phyloP scores from a whole-genome alignment of 2,113 vertebrate species.

The Amblyopsis rosae region DNA sequence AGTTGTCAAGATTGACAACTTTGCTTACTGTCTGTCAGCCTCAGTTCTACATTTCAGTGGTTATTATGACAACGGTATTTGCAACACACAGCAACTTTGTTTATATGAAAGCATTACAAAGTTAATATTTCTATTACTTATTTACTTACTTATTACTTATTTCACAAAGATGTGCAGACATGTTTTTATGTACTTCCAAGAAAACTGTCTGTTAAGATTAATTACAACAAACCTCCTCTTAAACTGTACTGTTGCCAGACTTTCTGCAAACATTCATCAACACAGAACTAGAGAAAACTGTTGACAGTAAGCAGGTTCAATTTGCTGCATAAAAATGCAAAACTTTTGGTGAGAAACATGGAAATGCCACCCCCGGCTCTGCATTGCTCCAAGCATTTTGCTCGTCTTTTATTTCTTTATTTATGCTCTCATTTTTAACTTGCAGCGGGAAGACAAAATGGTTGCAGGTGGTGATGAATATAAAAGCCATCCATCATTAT shows the following conservation, averaged over 20 bases:
- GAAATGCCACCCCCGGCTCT: slow-evolving; percentile 49
- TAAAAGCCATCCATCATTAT: slow-evolving; percentile 99
- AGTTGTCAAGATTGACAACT: slow-evolving; percentile 35
- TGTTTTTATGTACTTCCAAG: neutral
- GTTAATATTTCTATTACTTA: slow-evolving; percentile 10
- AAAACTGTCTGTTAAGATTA: slow-evolving; percentile 17
- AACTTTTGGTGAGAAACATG: slow-evolving; percentile 50
- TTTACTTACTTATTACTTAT: slow-evolving; percentile 5
- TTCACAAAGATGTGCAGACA: neutral
- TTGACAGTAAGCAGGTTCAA: slow-evolving; percentile 62
- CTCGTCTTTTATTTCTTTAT: slow-evolving; percentile 87
- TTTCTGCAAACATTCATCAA: slow-evolving; percentile 33
- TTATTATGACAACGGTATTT: neutral
- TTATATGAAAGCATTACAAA: slow-evolving; percentile 6
- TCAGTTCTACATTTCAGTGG: neutral
- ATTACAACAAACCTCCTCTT: slow-evolving; percentile 10
- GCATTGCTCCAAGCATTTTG: slow-evolving; percentile 76
- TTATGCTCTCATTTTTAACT: slow-evolving; percentile 95
- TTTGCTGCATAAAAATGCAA: slow-evolving; percentile 26
- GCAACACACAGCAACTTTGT: neutral
- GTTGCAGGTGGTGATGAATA: slow-evolving; percentile 99
- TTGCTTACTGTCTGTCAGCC: slow-evolving; percentile 6
- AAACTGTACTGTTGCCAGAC: slow-evolving; percentile 3
- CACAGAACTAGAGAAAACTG: slow-evolving; percentile 49
- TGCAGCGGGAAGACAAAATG: slow-evolving; percentile 97